These are phyloP conservation scores for Drosophila setosimentum DNA, from an alignment of 2,888 invertebrate genomes.

Conservation along the genomic window DNA sequence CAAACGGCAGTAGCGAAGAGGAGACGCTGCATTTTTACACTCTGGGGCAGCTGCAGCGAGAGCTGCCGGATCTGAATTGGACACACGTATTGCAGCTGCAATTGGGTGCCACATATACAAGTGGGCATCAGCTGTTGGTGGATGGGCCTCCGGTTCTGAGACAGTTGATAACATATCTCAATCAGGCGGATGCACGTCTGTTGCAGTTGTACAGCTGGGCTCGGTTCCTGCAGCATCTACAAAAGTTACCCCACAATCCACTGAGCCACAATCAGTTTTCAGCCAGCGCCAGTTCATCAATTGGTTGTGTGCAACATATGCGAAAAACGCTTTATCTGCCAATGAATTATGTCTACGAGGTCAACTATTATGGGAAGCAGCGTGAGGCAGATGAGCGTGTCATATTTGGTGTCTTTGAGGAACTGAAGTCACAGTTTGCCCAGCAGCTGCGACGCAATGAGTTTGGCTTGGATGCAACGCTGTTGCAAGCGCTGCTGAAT, in stretches of 20 bases:
- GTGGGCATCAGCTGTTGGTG: constrained; percentile 58
- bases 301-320: constrained; percentile 76
- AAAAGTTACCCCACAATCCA: constrained; percentile 65
- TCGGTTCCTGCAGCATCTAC: constrained; percentile 69
- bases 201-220: constrained; percentile 70
- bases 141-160: constrained; percentile 59
- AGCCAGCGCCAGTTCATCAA: not conserved
- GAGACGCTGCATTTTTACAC: constrained; percentile 52
- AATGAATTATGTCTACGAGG: constrained; percentile 80
- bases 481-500: constrained; percentile 57
- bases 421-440: constrained; percentile 67
- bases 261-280: constrained; percentile 14
- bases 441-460: constrained; percentile 56
- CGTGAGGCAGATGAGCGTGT: constrained; percentile 65
- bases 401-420: constrained; percentile 64
- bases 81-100: constrained; percentile 49
- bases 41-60: constrained; percentile 48
- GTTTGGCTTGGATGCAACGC: constrained; percentile 51
- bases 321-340: constrained; percentile 70
- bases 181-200: constrained; percentile 47
- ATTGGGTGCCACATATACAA: constrained; percentile 46
- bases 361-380: constrained; percentile 50
- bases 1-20: constrained; percentile 46
- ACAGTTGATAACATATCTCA: constrained; percentile 55
- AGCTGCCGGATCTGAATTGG: constrained; percentile 67